Conservation (phyloP, 2,113 vertebrate species). For the Hipposideros armiger region DNA sequence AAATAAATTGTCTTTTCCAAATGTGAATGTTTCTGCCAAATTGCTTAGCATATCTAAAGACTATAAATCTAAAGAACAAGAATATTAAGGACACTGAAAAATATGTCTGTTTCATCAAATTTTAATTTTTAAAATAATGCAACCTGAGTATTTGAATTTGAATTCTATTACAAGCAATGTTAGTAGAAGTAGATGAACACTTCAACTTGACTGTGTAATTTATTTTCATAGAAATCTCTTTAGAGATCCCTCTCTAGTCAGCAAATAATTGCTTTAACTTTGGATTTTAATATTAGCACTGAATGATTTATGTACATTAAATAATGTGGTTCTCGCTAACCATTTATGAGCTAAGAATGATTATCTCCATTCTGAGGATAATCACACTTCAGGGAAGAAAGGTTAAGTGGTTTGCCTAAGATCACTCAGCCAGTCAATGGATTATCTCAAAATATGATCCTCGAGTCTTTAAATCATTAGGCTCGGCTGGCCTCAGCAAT, state of each 20-base stretch:
- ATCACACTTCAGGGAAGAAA: conserved; percentile 72
- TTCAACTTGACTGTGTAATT: conserved; percentile 70
- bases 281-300: conserved; percentile 75
- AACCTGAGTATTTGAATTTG: conserved; percentile 69
- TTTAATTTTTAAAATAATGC: conserved; percentile 56
- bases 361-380: conserved; percentile 63
- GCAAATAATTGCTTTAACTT: conserved; percentile 79
- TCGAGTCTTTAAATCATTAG: conserved; percentile 70
- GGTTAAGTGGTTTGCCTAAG: conserved; percentile 72
- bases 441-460: conserved; percentile 73
- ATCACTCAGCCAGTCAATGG: conserved; percentile 68
- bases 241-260: conserved; percentile 73
- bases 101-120: not conserved
- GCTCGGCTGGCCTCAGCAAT: conserved; percentile 53
- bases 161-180: conserved; percentile 64
- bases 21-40: not conserved
- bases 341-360: conserved; percentile 72
- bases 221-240: conserved; percentile 77
- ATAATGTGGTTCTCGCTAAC: conserved; percentile 74
- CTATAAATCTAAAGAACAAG: not conserved
- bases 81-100: not conserved
- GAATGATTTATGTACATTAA: conserved; percentile 79
- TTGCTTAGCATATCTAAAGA: not conserved
- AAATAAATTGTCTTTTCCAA: conserved; percentile 6
- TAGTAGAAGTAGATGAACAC: conserved; percentile 65